Percentiles rank a stretch among this genome's conserved stretches.
Conservation (phyloP, 2,113 vertebrate genomes). For the Thamnophis sirtalis region DNA sequence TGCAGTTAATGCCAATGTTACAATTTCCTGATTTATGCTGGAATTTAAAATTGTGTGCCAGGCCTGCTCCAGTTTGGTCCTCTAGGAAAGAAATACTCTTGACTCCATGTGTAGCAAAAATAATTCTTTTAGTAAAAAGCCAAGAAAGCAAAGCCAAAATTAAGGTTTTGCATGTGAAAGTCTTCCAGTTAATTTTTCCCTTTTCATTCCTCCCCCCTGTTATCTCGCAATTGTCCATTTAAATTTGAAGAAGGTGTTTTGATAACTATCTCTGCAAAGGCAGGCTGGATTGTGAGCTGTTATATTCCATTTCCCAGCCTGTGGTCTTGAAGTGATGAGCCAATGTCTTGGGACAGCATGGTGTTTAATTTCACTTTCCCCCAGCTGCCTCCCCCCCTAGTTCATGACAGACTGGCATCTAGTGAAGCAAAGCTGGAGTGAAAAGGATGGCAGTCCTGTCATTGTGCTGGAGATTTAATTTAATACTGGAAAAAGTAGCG, state of each 20-base stretch:
- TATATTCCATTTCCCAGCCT: background rate
- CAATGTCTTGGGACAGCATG: fast-evolving
- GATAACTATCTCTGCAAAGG: background rate
- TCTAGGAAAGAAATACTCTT: background rate
- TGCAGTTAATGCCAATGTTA: background rate
- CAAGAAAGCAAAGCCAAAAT: background rate
- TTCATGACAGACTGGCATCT: background rate
- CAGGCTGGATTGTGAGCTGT: background rate
- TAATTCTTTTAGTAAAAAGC: background rate
- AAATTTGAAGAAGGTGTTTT: background rate
- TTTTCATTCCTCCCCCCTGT: background rate
- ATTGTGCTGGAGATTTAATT: background rate
- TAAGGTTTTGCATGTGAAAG: background rate
- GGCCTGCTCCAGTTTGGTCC: background rate
- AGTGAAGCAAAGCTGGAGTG: too few species aligned
- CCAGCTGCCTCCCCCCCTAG: background rate
- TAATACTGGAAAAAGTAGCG: background rate
- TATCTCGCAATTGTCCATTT: background rate
- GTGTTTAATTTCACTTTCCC: background rate
- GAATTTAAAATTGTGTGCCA: background rate
- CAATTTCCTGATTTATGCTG: background rate
- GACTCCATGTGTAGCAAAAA: background rate
- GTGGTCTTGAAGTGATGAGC: background rate
- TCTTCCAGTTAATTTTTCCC: background rate
- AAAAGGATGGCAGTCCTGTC: background rate